phyloP scores from a whole-genome alignment of 2,113 vertebrate genomes.

The Glaucidium brasilianum region DNA sequence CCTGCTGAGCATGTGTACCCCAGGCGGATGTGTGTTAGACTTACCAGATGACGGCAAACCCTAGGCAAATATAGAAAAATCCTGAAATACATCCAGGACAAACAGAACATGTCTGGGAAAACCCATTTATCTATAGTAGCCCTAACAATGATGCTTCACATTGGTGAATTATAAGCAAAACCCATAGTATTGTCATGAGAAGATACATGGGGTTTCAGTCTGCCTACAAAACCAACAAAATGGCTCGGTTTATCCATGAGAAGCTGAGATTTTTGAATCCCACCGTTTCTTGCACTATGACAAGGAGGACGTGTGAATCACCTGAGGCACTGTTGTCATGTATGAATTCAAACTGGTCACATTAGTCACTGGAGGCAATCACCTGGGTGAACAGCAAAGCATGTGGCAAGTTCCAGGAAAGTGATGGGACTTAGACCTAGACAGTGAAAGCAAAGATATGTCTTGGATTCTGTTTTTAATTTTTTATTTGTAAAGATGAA shows the following conservation, averaged over 20 bases:
- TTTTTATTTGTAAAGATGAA: neutral
- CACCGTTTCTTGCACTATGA: neutral
- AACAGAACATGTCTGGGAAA: neutral
- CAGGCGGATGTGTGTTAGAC: neutral
- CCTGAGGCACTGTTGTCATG: neutral
- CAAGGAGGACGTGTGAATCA: neutral
- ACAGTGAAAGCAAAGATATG: neutral
- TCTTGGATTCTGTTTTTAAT: neutral
- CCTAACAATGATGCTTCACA: neutral
- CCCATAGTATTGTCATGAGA: neutral
- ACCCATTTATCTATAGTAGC: neutral
- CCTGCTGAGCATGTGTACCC: neutral
- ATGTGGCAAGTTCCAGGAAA: neutral
- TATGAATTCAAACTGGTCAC: fast-evolving
- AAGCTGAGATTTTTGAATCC: neutral
- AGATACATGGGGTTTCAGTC: neutral
- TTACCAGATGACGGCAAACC: neutral
- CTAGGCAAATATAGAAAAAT: neutral
- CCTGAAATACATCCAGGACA: neutral
- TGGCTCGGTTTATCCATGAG: neutral
- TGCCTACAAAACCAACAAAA: neutral
- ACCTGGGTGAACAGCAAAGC: neutral
- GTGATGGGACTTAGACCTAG: neutral
- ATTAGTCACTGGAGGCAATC: neutral
- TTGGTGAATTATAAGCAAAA: neutral